Base-by-base conservation (phyloP, 23 tunicate species). In the Halocynthia aurantium region DNA sequence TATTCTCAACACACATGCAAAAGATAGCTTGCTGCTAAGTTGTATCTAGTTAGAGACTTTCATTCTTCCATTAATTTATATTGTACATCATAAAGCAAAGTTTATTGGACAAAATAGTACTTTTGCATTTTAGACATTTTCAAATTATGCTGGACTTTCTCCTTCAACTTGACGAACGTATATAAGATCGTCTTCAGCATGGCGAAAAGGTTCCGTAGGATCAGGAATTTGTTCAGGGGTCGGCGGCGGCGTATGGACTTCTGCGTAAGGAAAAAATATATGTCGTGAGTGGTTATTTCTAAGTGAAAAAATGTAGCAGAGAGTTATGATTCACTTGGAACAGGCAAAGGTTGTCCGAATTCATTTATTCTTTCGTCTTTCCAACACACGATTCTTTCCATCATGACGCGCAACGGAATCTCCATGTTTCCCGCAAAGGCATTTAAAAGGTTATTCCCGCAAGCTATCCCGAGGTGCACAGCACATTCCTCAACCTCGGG, bases 371-470 rank as follows among this genome's bases (percentile, higher is more conserved):
- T 62, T 22, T 79, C 77, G 52, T 88, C 83, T 65, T 88, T 88
- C 95, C 95, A 88, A 9, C 49, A 76, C 31, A 79, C 66, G 10
- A 88, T 88, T 11, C 87, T 75, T 21, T 84, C 81, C 84, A 88
- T 84, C 95, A 83, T 88, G 53, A 60, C 44, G 52, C 83, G 57
- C 57, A 65, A 51, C 8, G 81, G 69, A 13, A 87, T 70, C 55
- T 83, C 95, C 80, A 88, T 80, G 76, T 88, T 88, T 18, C 70
- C 69, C 72, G 72, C 61, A 82, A 83, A 88, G 8, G 83, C 44
- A 60, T 73, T 53, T 50, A 88, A 68, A 76, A 88, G 57, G 62
- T 55, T 65, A 81, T 88, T 88, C 55, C 95, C 95, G 54, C 61
- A 71, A 54, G 87, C 95, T 8, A 88, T 65, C 10, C 95, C 95